These are phyloP conservation scores for Sphaerophoria rueppellii DNA, from an alignment of 2,888 invertebrate genomes.

Conservation along the genomic window DNA sequence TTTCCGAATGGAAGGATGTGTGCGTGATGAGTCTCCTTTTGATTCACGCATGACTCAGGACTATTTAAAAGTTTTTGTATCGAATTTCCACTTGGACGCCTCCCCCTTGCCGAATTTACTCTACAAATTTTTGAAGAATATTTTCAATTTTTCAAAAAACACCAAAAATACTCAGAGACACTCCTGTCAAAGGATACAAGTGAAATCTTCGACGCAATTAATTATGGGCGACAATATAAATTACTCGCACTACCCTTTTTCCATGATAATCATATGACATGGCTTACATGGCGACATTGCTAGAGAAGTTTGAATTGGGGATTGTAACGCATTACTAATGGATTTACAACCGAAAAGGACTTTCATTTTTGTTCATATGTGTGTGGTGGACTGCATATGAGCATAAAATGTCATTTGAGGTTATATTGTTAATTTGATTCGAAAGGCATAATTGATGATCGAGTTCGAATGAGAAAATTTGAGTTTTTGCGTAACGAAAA, in stretches of 20 bases:
- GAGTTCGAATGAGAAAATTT: constrained; percentile 33
- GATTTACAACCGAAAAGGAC: constrained; percentile 32
- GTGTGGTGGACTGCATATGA: not conserved
- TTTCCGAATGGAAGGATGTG: constrained; percentile 51
- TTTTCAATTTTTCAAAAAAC: constrained; percentile 56
- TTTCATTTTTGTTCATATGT: constrained; percentile 13
- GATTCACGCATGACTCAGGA: constrained; percentile 52
- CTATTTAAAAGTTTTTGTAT: constrained; percentile 34
- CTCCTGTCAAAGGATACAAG: constrained; percentile 48
- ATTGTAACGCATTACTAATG: constrained; percentile 43
- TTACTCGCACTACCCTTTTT: constrained; percentile 60
- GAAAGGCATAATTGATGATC: constrained; percentile 64
- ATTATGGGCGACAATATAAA: constrained; percentile 71
- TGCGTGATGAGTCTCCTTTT: constrained; percentile 25
- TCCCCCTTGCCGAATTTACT: constrained; percentile 39
- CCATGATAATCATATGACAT: constrained; percentile 18
- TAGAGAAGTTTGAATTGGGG: constrained; percentile 10
- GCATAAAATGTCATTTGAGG: constrained; percentile 53
- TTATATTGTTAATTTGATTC: constrained; percentile 65
- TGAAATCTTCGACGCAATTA: constrained; percentile 69
- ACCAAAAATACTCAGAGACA: not conserved
- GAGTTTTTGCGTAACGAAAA: constrained; percentile 27
- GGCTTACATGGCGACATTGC: constrained; percentile 7
- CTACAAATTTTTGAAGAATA: constrained; percentile 46
- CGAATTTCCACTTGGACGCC: constrained; percentile 68